Conservation (phyloP, 2,888 invertebrate species). For the Caenorhabditis zanzibari region DNA sequence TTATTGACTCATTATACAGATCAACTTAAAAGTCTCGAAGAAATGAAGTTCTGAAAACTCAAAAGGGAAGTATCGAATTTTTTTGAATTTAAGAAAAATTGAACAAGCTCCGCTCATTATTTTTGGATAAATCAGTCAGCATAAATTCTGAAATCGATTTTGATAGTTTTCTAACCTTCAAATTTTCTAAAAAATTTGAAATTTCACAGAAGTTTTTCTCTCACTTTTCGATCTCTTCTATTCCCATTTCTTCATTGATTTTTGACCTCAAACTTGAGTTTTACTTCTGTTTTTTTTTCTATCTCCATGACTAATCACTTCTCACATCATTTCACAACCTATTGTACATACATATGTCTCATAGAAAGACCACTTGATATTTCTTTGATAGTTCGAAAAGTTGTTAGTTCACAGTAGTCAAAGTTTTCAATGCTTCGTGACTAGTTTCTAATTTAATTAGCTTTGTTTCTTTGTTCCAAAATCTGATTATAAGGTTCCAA, state of each 20-base stretch:
- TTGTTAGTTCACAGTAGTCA: neutral
- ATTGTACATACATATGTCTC: neutral
- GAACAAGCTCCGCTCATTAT: no score
- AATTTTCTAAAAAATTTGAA: neutral
- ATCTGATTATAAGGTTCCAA: neutral
- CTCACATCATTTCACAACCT: constrained; percentile 6
- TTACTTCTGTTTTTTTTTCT: neutral
- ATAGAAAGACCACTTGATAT: neutral
- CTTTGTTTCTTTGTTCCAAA: neutral
- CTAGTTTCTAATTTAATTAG: no score
- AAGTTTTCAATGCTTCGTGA: neutral
- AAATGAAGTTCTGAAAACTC: no score
- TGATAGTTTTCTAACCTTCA: neutral
- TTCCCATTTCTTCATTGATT: no score
- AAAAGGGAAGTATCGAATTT: no score
- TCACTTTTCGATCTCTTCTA: neutral
- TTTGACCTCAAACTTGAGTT: no score
- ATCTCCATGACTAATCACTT: neutral
- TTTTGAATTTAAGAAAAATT: no score
- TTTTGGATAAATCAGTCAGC: no score
- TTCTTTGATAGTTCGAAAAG: neutral
- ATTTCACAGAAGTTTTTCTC: neutral
- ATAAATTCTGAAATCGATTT: no score
- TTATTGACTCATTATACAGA: no score
- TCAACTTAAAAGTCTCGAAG: no score